Evolutionary conservation across 2,888 invertebrate genomes (phyloP).

Genomic region (Microplitis manilae): DNA sequence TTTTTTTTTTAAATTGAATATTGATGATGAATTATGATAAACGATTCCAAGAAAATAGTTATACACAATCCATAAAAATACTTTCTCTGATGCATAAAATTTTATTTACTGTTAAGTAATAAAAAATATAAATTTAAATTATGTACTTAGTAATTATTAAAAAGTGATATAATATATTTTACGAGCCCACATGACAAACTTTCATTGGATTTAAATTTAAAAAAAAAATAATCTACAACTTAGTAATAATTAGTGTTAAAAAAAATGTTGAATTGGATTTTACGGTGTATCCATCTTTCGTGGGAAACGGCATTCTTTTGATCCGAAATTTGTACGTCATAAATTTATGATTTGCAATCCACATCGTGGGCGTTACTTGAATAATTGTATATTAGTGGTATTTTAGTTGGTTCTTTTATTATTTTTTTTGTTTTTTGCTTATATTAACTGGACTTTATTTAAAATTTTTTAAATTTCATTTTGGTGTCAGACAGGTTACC

Average conservation of each 20-base stretch:
- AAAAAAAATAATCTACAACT: constrained; percentile 17
- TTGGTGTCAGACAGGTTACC: constrained; percentile 49
- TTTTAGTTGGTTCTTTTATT: constrained; percentile 28
- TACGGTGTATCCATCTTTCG: constrained; percentile 30
- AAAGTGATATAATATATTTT: constrained; percentile 4
- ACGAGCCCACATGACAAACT: background rate
- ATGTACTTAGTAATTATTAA: background rate
- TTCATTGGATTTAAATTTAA: constrained; percentile 16
- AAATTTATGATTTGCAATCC: constrained; percentile 47
- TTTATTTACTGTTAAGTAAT: background rate
- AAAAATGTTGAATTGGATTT: constrained; percentile 29
- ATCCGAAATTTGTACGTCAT: constrained; percentile 31
- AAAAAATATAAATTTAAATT: constrained; percentile 12
- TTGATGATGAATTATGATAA: background rate
- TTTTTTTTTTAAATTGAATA: background rate
- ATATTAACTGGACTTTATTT: constrained; percentile 13
- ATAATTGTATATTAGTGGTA: constrained; percentile 47
- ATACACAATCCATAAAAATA: background rate
- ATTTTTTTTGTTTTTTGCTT: constrained; percentile 3
- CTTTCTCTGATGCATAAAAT: background rate
- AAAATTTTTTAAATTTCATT: constrained; percentile 26
- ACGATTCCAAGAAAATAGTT: background rate
- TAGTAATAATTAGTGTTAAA: constrained; percentile 26
- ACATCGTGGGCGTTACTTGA: constrained; percentile 44
- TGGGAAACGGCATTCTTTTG: constrained; percentile 37